Percentiles rank a stretch among this genome's conserved stretches.
These are phyloP conservation scores for Helostoma temminkii DNA, from an alignment of 2,797 vertebrate species.

Conservation along the genomic window DNA sequence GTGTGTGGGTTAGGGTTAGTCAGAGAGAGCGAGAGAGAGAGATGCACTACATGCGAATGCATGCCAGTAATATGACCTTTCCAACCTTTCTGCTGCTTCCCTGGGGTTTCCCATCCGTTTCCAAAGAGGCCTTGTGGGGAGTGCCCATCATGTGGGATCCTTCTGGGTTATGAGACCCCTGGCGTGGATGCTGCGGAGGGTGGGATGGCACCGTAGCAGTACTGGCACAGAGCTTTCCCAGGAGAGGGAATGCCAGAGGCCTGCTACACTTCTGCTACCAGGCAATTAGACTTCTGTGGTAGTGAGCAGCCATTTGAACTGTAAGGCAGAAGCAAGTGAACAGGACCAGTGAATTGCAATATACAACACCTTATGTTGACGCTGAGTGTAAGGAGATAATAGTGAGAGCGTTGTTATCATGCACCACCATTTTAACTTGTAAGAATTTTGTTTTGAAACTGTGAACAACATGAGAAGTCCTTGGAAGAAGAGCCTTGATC, in stretches of 20 bases:
- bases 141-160: conserved; percentile 67
- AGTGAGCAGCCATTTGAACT: conserved; percentile 47
- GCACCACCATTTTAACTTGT: conserved; percentile 44
- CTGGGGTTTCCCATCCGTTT: conserved; percentile 75
- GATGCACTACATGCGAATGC: conserved; percentile 25
- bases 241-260: conserved; percentile 73
- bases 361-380: conserved; percentile 55
- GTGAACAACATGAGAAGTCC: conserved; percentile 65
- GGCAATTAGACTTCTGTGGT: conserved; percentile 70
- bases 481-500: conserved; percentile 72
- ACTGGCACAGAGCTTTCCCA: conserved; percentile 69
- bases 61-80: conserved; percentile 70
- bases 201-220: conserved; percentile 57
- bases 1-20: not conserved
- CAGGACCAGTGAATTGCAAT: conserved; percentile 45
- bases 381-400: conserved; percentile 53
- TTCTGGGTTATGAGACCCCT: conserved; percentile 76
- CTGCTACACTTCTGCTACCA: conserved; percentile 69
- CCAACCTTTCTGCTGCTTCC: conserved; percentile 64
- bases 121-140: conserved; percentile 65
- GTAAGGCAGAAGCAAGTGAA: conserved; percentile 33
- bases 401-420: conserved; percentile 46
- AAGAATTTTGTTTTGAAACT: conserved; percentile 67
- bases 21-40: not conserved
- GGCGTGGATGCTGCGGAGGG: conserved; percentile 62